Conservation (phyloP, 2,797 vertebrate genomes). For the Crossoptilon crossoptilon region DNA sequence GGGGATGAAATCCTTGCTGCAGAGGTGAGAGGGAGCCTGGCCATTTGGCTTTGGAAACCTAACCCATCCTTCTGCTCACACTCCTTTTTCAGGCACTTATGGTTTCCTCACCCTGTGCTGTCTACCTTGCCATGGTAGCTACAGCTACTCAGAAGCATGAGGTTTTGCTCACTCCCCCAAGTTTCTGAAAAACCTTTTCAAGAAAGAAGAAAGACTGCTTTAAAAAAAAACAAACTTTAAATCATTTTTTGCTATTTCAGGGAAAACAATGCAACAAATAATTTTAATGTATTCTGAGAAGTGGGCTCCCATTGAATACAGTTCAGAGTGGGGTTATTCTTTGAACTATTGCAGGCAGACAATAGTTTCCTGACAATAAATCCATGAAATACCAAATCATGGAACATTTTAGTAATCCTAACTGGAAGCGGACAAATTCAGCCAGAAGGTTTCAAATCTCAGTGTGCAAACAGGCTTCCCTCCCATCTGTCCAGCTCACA, state of each 20-base stretch:
- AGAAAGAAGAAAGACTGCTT: neutral
- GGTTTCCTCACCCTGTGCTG: neutral
- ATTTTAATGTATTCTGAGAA: neutral
- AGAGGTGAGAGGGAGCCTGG: neutral
- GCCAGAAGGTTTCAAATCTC: constrained; percentile 44
- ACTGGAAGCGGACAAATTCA: constrained; percentile 15
- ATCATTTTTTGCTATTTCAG: neutral
- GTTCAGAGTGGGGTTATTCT: neutral
- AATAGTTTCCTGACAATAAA: constrained; percentile 57
- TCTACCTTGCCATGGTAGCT: too few species aligned
- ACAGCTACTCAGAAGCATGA: fast-evolving
- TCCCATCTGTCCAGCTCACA: neutral
- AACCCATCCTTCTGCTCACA: neutral
- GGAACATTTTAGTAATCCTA: constrained; percentile 28
- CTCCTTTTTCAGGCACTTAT: neutral
- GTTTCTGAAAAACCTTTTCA: neutral
- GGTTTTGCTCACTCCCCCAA: neutral
- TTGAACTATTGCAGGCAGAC: constrained; percentile 26
- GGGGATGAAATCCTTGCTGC: neutral
- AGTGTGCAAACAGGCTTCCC: neutral
- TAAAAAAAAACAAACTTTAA: neutral
- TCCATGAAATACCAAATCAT: constrained; percentile 30
- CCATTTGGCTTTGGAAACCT: neutral
- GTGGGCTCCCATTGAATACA: neutral
- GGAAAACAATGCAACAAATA: neutral